Conservation (phyloP, 2,113 vertebrate species). For the Phasianus colchicus region DNA sequence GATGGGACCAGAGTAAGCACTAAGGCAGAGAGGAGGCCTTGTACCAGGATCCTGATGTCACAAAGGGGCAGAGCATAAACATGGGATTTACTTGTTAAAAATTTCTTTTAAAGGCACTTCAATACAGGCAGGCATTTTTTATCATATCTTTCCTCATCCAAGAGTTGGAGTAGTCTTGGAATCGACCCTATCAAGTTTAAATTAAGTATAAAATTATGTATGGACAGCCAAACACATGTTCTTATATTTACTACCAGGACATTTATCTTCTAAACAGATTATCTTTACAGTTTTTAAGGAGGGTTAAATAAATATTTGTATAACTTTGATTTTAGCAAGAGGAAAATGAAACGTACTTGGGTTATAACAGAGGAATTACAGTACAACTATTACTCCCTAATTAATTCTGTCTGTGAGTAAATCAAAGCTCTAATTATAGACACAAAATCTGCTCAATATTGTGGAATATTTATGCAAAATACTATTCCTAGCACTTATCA, state of each 20-base stretch:
- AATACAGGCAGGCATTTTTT: not conserved
- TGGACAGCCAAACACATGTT: not conserved
- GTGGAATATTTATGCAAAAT: conserved; percentile 77
- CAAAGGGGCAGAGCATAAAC: not conserved
- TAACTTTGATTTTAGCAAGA: conserved; percentile 6
- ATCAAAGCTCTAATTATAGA: conserved; percentile 77
- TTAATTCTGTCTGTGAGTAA: conserved; percentile 72
- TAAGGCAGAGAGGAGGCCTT: not conserved
- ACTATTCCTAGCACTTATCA: conserved; percentile 70
- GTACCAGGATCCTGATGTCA: not conserved
- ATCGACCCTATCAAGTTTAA: not conserved
- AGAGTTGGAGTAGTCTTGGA: not conserved
- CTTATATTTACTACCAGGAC: not conserved
- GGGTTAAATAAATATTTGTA: conserved; percentile 36
- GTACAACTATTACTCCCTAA: conserved; percentile 65
- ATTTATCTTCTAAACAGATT: not conserved
- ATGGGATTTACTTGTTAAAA: not conserved
- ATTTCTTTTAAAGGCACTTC: not conserved
- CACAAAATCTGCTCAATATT: conserved; percentile 73
- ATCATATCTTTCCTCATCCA: not conserved
- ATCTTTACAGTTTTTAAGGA: conserved; percentile 18
- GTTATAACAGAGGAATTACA: conserved; percentile 53
- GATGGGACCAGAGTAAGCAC: not conserved
- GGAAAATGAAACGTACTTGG: not conserved
- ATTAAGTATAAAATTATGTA: not conserved